Evolutionary conservation across 1,140 invertebrate species (phyloP).

Genomic region (Ceratoteleas bidentatus): DNA sequence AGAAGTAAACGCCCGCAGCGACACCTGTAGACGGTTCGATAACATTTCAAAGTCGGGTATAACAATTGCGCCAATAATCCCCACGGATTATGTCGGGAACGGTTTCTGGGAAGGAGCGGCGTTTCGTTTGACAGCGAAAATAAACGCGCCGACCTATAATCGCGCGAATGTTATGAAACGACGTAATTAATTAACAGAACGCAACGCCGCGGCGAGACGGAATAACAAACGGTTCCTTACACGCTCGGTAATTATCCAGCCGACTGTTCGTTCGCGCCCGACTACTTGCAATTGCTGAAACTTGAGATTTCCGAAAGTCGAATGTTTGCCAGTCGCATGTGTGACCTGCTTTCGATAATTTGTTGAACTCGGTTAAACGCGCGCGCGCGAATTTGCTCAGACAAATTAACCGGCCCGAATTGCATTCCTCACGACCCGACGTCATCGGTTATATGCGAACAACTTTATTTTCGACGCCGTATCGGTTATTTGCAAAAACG

Average conservation of each 20-base stretch:
- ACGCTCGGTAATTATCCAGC: constrained; percentile 22
- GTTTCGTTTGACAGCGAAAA: no score
- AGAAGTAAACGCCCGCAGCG: no score
- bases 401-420: constrained; percentile 9
- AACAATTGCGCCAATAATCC: no score
- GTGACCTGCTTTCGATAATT: constrained; percentile 48
- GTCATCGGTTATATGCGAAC: constrained; percentile 1
- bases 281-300: constrained; percentile 28
- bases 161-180: constrained; percentile 5
- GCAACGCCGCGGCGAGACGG: neutral
- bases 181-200: constrained; percentile 10
- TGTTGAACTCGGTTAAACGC: constrained; percentile 26
- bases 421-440: constrained; percentile 5
- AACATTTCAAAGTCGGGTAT: no score
- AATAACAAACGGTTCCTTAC: constrained; percentile 13
- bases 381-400: constrained; percentile 12
- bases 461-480: neutral
- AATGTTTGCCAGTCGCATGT: constrained; percentile 27
- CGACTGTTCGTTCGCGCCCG: constrained; percentile 12
- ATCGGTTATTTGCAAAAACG: no score
- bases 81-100: no score
- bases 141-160: no score
- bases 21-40: no score
- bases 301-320: constrained; percentile 35
- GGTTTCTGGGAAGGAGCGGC: no score